Evolutionary conservation across 2,888 invertebrate genomes (phyloP).

Genomic region (Ophion ventricosus): DNA sequence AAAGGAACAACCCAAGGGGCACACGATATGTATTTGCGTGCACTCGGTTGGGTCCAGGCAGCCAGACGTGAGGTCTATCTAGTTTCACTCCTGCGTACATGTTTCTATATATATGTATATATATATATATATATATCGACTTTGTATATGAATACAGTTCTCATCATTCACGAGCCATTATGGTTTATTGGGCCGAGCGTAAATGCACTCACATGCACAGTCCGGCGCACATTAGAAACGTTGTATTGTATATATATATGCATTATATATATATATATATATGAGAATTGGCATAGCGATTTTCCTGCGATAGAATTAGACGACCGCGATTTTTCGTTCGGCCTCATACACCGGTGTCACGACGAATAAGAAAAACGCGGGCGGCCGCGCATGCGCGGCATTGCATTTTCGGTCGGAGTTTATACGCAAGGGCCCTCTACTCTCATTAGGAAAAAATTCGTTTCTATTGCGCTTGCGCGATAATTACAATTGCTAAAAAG

Average conservation of each 20-base stretch:
- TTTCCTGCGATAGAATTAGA: slow-evolving; percentile 58
- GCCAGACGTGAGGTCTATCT: slow-evolving; percentile 27
- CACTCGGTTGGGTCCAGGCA: slow-evolving; percentile 38
- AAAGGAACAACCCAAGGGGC: slow-evolving; percentile 54
- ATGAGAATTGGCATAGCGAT: slow-evolving; percentile 19
- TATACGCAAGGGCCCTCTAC: not conserved
- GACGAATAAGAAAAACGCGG: slow-evolving; percentile 39
- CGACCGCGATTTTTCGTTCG: slow-evolving; percentile 58
- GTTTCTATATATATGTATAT: not conserved
- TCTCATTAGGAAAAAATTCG: not conserved
- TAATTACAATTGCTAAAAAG: not conserved
- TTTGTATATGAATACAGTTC: slow-evolving; percentile 17
- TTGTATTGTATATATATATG: not conserved
- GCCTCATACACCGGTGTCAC: slow-evolving; percentile 38
- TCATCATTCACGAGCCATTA: slow-evolving; percentile 61
- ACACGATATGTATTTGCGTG: slow-evolving; percentile 50
- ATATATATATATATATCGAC: slow-evolving; percentile 8
- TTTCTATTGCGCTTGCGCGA: not conserved
- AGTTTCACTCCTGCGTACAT: slow-evolving; percentile 18
- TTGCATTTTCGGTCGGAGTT: not conserved
- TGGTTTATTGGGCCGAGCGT: slow-evolving; percentile 43
- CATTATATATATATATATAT: not conserved
- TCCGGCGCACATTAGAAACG: not conserved
- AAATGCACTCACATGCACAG: not conserved
- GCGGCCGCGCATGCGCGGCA: slow-evolving; percentile 46